phyloP scores from a whole-genome alignment of 2,888 invertebrate species.

The Hypomecis punctinalis region DNA sequence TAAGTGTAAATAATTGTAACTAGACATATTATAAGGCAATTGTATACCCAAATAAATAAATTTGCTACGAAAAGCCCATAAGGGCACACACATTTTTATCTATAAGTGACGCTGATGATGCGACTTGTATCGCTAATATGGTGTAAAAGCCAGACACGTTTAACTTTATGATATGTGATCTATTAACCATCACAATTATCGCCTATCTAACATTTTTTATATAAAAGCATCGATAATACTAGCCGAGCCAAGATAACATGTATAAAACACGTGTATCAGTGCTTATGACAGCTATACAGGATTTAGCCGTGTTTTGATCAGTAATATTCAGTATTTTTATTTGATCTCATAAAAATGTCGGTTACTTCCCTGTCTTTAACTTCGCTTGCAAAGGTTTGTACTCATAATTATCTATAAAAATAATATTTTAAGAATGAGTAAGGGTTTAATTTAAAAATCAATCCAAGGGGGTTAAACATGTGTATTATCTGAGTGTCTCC shows the following conservation, averaged over 20 bases:
- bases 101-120: too few relatives aligned
- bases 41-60: too few relatives aligned
- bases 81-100: too few relatives aligned
- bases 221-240: not conserved
- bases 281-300: not conserved
- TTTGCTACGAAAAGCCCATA: too few relatives aligned
- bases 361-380: slow-evolving; percentile 1
- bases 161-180: not conserved
- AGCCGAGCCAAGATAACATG: slow-evolving; percentile 3
- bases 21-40: too few relatives aligned
- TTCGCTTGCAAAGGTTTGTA: slow-evolving; percentile 8
- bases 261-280: not conserved
- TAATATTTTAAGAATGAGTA: not conserved
- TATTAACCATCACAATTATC: not conserved
- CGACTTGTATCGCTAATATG: too few relatives aligned
- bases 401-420: not conserved
- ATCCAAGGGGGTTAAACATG: too few relatives aligned
- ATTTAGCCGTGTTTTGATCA: not conserved
- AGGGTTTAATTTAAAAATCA: too few relatives aligned
- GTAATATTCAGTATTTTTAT: not conserved
- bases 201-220: not conserved
- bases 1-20: too few relatives aligned
- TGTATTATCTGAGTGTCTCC: too few relatives aligned
- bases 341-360: slow-evolving; percentile 1
- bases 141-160: too few relatives aligned